Conservation (phyloP, 1,140 invertebrate genomes). For the Diorhabda elongata region DNA sequence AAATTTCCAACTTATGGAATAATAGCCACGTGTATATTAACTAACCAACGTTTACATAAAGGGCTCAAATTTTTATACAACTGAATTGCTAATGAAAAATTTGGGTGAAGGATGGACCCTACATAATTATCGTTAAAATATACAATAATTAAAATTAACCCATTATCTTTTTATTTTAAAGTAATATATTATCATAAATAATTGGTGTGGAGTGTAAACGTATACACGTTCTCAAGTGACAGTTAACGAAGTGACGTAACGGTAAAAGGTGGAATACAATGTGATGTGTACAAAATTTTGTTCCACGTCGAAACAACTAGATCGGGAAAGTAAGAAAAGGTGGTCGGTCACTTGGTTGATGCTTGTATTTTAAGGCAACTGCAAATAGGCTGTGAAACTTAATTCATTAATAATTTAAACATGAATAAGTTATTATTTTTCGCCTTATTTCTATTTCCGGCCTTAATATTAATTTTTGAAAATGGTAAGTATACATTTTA, state of each 20-base stretch:
- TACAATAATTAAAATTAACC: too few species aligned
- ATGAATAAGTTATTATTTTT: constrained; percentile 59
- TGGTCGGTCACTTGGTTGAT: background rate
- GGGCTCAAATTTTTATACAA: too few species aligned
- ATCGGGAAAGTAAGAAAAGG: background rate
- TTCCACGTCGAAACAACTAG: background rate
- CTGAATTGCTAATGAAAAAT: too few species aligned
- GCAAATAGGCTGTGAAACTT: background rate
- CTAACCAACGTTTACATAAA: too few species aligned
- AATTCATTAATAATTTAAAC: constrained; percentile 47
- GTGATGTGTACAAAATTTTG: background rate
- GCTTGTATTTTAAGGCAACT: background rate
- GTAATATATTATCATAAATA: too few species aligned
- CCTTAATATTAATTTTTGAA: constrained; percentile 54
- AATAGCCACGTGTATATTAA: too few species aligned
- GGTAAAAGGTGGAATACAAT: background rate
- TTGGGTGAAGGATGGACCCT: too few species aligned
- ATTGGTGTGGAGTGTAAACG: too few species aligned
- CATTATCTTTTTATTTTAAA: too few species aligned
- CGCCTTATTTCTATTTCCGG: constrained; percentile 53
- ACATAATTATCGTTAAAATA: too few species aligned
- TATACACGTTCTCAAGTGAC: too few species aligned
- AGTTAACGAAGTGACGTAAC: background rate
- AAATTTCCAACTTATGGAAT: too few species aligned
- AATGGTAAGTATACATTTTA: constrained; percentile 50